Evolutionary conservation across 2,797 vertebrate genomes (phyloP).

Genomic region (Pseudotriccus pelzelni): DNA sequence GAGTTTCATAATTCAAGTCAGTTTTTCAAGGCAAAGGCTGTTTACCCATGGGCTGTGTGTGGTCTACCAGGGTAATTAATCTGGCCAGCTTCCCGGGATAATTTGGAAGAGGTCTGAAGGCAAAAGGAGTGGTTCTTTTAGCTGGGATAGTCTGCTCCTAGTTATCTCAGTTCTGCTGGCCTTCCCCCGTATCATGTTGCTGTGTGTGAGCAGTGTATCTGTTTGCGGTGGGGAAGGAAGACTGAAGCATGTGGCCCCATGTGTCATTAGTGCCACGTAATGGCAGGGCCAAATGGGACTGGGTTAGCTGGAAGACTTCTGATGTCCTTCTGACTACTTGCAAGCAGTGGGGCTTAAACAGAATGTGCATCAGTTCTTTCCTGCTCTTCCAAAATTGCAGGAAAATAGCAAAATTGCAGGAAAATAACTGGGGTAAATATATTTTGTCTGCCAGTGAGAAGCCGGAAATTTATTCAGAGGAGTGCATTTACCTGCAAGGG

Average conservation of each 20-base stretch:
- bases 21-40: constrained; percentile 1
- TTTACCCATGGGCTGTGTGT: constrained; percentile 20
- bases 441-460: neutral
- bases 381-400: neutral
- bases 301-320: neutral
- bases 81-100: neutral
- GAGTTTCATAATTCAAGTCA: neutral
- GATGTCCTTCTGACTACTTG: neutral
- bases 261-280: neutral
- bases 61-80: constrained; percentile 35
- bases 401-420: neutral
- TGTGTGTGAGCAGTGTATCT: neutral
- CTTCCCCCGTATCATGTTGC: neutral
- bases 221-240: neutral
- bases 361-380: neutral
- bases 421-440: neutral
- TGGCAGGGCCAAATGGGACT: neutral
- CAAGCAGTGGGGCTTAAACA: neutral
- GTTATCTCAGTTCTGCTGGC: neutral
- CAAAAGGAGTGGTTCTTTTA: neutral
- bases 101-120: neutral
- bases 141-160: neutral
- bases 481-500: neutral
- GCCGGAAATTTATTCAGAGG: neutral
- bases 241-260: neutral